Conservation (phyloP, 1,140 invertebrate species). For the Tribolium madens region DNA sequence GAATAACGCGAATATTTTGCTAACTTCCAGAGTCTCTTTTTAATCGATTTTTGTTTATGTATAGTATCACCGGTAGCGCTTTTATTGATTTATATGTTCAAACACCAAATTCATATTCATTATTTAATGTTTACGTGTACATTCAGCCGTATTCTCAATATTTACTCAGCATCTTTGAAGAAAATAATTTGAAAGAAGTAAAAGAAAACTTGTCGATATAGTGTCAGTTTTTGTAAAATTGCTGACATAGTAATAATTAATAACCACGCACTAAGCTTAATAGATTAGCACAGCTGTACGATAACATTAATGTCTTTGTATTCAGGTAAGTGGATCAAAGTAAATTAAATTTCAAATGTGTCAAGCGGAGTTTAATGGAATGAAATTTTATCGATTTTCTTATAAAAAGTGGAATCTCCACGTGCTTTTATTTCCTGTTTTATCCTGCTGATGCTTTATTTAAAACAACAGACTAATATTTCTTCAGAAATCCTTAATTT, state of each 20-base stretch:
- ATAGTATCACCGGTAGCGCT: no score
- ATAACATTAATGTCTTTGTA: neutral
- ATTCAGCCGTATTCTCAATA: no score
- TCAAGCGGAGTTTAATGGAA: constrained; percentile 21
- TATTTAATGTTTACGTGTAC: no score
- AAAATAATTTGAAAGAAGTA: no score
- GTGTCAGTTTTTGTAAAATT: neutral
- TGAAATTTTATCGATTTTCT: neutral
- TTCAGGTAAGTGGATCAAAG: constrained; percentile 21
- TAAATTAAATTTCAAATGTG: constrained; percentile 13
- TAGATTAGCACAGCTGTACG: neutral
- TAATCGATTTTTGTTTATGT: no score
- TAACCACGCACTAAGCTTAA: neutral
- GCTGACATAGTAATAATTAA: neutral
- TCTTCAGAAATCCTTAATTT: neutral
- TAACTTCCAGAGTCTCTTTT: no score
- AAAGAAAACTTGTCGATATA: no score
- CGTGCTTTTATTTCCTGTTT: neutral
- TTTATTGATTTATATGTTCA: no score
- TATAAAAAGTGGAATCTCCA: neutral
- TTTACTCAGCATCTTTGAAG: no score
- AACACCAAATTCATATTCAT: no score
- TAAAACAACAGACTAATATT: neutral
- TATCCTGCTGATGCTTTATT: neutral
- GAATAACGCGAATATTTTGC: no score